A percentile compares a stretch with the other conserved stretches of the same genome.
Conservation (phyloP, 2,113 vertebrate genomes). For the Poeciliopsis prolifica region DNA sequence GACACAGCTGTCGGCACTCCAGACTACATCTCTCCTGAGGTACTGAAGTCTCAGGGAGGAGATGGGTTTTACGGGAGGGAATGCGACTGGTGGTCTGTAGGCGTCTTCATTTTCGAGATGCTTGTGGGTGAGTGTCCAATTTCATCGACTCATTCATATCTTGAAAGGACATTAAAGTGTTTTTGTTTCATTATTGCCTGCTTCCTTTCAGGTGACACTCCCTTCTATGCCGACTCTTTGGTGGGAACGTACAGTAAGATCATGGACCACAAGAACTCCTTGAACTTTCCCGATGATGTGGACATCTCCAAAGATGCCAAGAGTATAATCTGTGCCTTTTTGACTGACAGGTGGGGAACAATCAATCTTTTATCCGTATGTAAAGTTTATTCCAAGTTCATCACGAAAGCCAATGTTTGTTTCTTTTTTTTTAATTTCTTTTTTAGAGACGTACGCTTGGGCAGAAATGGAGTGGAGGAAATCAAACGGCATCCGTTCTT, state of each 20-base stretch:
- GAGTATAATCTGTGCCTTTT: constrained; percentile 97
- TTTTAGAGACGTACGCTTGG: constrained; percentile 94
- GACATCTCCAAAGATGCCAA: constrained; percentile 98
- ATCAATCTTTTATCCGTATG: not conserved
- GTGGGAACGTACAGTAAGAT: constrained; percentile 99
- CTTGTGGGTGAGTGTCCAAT: constrained; percentile 90
- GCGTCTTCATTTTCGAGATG: constrained; percentile 99
- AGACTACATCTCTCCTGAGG: constrained; percentile 96
- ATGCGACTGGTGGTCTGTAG: constrained; percentile 99
- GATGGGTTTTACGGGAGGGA: constrained; percentile 97
- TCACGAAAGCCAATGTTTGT: not conserved
- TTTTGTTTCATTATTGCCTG: not conserved
- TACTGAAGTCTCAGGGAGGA: constrained; percentile 94
- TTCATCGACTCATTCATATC: not conserved
- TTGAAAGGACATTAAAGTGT: not conserved
- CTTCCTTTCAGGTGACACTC: constrained; percentile 88
- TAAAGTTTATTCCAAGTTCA: not conserved
- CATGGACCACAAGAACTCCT: constrained; percentile 99
- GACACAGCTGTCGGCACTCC: constrained; percentile 97
- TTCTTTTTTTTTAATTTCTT: constrained; percentile 33
- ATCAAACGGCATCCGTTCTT: constrained; percentile 97
- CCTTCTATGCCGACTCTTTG: constrained; percentile 97
- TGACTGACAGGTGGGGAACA: constrained; percentile 89
- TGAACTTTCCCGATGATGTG: constrained; percentile 96
- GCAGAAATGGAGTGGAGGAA: constrained; percentile 95